Conservation (phyloP, 1,140 invertebrate genomes). For the Drosophila sp. region DNA sequence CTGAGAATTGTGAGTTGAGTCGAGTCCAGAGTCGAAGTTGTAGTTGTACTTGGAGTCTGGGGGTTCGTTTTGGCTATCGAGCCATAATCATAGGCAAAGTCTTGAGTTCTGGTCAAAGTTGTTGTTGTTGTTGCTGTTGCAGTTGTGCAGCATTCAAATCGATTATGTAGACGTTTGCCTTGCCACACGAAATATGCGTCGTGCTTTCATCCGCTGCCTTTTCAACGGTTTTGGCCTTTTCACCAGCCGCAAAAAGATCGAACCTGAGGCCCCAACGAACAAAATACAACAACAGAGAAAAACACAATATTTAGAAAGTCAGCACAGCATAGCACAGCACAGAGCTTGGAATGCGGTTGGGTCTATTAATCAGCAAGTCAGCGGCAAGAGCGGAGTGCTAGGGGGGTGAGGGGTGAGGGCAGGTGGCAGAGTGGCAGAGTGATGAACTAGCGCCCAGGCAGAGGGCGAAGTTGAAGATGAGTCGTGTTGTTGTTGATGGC, state of each 20-base stretch:
- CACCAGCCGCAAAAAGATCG: constrained; percentile 38
- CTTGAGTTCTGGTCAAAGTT: constrained; percentile 17
- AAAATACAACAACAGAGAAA: constrained; percentile 43
- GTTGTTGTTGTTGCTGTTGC: constrained; percentile 3
- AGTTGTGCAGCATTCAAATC: constrained; percentile 63
- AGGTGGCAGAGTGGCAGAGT: not conserved
- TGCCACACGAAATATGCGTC: constrained; percentile 48
- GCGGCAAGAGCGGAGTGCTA: constrained; percentile 4
- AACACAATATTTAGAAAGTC: constrained; percentile 78
- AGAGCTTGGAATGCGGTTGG: constrained; percentile 77
- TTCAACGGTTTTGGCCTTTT: constrained; percentile 40
- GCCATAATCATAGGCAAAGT: constrained; percentile 2
- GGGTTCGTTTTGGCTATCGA: constrained; percentile 4
- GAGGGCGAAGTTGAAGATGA: constrained; percentile 47
- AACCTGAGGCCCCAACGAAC: constrained; percentile 27
- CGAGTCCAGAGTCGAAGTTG: constrained; percentile 31
- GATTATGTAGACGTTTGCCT: constrained; percentile 62
- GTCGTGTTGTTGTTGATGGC: constrained; percentile 65
- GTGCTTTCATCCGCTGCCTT: constrained; percentile 33
- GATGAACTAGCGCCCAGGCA: constrained; percentile 46
- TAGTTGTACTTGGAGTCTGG: constrained; percentile 31
- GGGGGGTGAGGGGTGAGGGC: not conserved
- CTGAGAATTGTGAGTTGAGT: constrained; percentile 24
- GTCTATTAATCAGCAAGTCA: constrained; percentile 78
- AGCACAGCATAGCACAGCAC: constrained; percentile 43